Base-by-base conservation (phyloP, 2,888 invertebrate genomes). In the Caenorhabditis uteleia region DNA sequence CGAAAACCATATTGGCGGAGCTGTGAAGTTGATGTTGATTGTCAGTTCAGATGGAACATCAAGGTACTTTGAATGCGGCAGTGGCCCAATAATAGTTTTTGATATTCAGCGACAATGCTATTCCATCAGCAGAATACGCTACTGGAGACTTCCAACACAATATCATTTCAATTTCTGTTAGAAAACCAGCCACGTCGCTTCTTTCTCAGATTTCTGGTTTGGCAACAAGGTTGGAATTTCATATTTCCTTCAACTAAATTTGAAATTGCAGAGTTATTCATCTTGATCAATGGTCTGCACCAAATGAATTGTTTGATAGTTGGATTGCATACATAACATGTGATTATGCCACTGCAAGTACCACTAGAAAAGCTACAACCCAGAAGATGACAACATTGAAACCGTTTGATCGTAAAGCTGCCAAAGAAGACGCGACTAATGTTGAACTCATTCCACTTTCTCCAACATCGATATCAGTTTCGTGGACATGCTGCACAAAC, bases 401-500 rank as follows among this genome's bases (percentile, higher is more conserved):
- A n/a, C 60, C 61, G 27, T 59, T 40, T 16, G 60, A 47, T 26
- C 47, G 66, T 12, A 56, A 60, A 2, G 66, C 66, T 23, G 46
- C 66, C 0, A 57, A 56, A 21, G 59, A 56, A 26, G 77, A 77
- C 42, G 78, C 78, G 1, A 60, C 77, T 2, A 77, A 79, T 44
- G 74, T 79, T n/a, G 73, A 77, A 40, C 51, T 79, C 26, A 60
- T 64, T 10, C 69, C 78, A n/a, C 45, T 77, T 2, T 72, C 73
- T 3, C 77, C 80, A 12, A 67, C 61, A 5, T 75, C 78, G 7
- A 50, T 80, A 25, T 67, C 71, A 1, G 79, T 80, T 36, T 70
- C 77, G 1, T 80, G 80, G 80, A 79, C 77, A 14, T 78, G 79
- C 58, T 80, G 80, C 44, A 78, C 78, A n/a, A 78, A 79, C 47